Percentiles rank a stretch among this genome's conserved stretches.
Conservation (phyloP, 2,797 vertebrate species). For the Chaetodon trifasciatus region DNA sequence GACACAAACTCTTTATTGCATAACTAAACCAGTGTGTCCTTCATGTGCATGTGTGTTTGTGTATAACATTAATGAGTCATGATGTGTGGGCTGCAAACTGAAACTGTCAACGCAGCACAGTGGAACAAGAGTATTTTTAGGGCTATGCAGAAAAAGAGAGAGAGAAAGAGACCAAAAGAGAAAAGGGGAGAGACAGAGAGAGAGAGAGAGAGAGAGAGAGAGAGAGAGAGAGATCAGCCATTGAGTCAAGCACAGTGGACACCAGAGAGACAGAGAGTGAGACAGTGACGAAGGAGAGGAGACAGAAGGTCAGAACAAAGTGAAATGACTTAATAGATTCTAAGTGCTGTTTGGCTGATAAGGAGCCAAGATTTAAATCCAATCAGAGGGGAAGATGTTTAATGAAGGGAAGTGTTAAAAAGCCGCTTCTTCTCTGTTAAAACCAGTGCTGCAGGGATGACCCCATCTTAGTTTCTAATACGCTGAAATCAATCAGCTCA, state of each 20-base stretch:
- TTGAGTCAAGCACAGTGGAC: conserved; percentile 35
- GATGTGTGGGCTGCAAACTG: conserved; percentile 41
- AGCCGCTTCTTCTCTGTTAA: conserved; percentile 57
- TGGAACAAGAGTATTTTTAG: conserved; percentile 41
- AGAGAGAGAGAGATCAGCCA: not conserved
- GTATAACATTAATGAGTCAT: conserved; percentile 63
- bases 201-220: not conserved
- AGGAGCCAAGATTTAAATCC: conserved; percentile 63
- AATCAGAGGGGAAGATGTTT: conserved; percentile 59
- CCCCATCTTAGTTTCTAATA: conserved; percentile 42
- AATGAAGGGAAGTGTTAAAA: conserved; percentile 64
- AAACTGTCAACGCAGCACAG: conserved; percentile 46
- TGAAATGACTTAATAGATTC: conserved; percentile 67
- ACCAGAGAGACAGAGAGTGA: conserved; percentile 16
- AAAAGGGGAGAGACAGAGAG: not conserved
- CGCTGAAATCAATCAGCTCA: conserved; percentile 45
- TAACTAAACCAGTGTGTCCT: conserved; percentile 52
- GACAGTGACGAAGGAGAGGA: conserved; percentile 4
- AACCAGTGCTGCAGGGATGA: conserved; percentile 35
- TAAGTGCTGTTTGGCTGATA: conserved; percentile 69
- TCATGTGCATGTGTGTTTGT: conserved; percentile 25
- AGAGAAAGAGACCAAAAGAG: not conserved
- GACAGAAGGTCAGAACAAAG: conserved; percentile 41
- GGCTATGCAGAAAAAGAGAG: conserved; percentile 1
- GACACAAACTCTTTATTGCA: conserved; percentile 56